Base-by-base conservation (phyloP, 2,113 vertebrate species). In the Sclerurus mexicanus region DNA sequence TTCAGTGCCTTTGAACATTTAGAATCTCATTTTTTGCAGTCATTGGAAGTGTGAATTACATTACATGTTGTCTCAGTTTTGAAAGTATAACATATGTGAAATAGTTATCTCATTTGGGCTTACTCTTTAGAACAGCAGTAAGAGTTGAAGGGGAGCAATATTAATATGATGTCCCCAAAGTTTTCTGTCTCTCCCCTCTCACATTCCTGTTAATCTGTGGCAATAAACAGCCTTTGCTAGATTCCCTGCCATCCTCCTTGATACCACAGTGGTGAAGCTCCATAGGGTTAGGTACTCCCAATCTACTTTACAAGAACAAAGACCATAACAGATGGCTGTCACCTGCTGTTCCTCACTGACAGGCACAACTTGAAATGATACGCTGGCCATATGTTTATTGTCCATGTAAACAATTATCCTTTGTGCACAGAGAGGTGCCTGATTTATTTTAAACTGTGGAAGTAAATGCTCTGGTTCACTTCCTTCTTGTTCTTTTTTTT, bases 381-480 rank as follows among this genome's bases (percentile, higher is more conserved):
- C 20, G 73, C 42, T 82, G 58, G 71, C 85, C 40, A 5, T 76
- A 53, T 90, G 74, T 87, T 82, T 60, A 60, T 76, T 83, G 82
- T 82, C 69, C 50, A 16, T 66, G 68, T 67, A 92, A 76, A 81
- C 85, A 89, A 47, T 75, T 68, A 14, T 24, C 83, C 92, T 84
- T 47, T 93, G 68, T 82, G 73, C n/a, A 66, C 42, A 55, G 47
- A 82, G 42, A 50, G 33, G 71, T 20, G 59, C 44, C 28, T 5
- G 25, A 47, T 84, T 71, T 86, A 81, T 96, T 96, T 95, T 87
- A 69, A 93, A 71, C 60, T 25, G 11, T 72, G 50, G 42, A 83
- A 68, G 44, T 77, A 69, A 90, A 83, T 69, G 31, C 64, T 89
- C 14, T 66, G 28, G 8, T 91, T 81, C 14, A 53, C 74, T 93